Base-by-base conservation (phyloP, 2,113 vertebrate species). In the Periophthalmodon schlosseri region DNA sequence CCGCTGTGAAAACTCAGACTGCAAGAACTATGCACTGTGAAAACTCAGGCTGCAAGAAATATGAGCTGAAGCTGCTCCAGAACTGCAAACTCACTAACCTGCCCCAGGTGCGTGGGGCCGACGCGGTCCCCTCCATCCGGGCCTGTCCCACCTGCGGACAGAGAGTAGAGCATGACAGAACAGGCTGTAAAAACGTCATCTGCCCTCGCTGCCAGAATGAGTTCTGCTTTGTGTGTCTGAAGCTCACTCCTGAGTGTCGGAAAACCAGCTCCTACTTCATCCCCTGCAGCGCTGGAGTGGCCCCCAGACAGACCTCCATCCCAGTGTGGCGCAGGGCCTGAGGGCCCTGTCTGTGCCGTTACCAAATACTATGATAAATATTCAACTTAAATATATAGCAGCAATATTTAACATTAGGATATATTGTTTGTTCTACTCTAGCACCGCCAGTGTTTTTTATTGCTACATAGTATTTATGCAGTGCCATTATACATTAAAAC, bases 201-300 rank as follows among this genome's bases (percentile, higher is more conserved):
- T 94, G 93, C 60, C 79, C 80, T 18, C 90, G 92, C 66, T 94
- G 93, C 54, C 82, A 83, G 71, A 23, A 87, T 2, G 92, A 94
- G 90, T 94, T 94, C 83, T 94, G 93, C 84, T 94, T 94, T 12
- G 83, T 91, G 70, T 94, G 93, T 20, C 84, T 94, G 77, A 92
- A 93, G 74, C 77, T 88, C 0, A 94, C 86, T 0, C 9, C 69
- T 0, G 60, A 33, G 12, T 94, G 93, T 74, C 56, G 86, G 23
- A 0, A 72, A 46, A 90, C 79, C 0, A 91, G 84, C 50, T 52
- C 77, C 1, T n/a, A 92, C 79, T 94, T 12, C 80, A n/a, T 54
- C 2, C n/a, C 67, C 46, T 94, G 93, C 75, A 77, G 68, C 0
- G 84, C 39, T 10, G 91, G 88, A 2, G 87, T 94, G 0, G 92